Percentiles rank a stretch among this genome's conserved stretches.
phyloP scores from a whole-genome alignment of 1,140 invertebrate genomes.

The Holotrichia oblita region DNA sequence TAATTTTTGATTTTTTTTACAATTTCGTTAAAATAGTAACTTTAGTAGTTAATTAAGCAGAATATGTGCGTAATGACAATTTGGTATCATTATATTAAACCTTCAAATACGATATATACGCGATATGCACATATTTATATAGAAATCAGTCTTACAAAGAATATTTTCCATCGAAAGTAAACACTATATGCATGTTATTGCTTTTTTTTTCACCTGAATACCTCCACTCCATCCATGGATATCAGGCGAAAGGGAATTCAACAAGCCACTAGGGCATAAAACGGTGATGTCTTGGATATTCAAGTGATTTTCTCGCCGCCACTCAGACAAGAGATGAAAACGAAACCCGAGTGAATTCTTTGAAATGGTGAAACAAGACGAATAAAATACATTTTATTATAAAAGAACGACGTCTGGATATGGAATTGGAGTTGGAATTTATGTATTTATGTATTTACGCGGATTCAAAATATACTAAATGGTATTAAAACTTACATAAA shows the following conservation, averaged over 20 bases:
- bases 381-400: not conserved
- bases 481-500: too few species aligned
- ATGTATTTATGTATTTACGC: too few species aligned
- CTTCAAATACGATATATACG: too few species aligned
- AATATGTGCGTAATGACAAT: too few species aligned
- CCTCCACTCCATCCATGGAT: not conserved
- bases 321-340: not conserved
- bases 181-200: constrained; percentile 1
- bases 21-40: too few species aligned
- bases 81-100: too few species aligned
- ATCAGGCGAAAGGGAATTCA: not conserved
- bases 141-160: not conserved
- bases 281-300: not conserved
- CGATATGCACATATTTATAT: too few species aligned
- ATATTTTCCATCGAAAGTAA: not conserved
- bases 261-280: not conserved
- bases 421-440: too few species aligned
- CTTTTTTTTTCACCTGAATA: not conserved
- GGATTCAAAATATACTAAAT: too few species aligned
- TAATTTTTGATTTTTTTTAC: not conserved
- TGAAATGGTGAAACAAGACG: not conserved
- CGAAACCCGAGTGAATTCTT: not conserved
- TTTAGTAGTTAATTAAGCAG: too few species aligned
- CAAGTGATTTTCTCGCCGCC: not conserved
- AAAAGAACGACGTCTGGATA: too few species aligned